Conservation (phyloP, 2,888 invertebrate species). For the Ischnura elegans region DNA sequence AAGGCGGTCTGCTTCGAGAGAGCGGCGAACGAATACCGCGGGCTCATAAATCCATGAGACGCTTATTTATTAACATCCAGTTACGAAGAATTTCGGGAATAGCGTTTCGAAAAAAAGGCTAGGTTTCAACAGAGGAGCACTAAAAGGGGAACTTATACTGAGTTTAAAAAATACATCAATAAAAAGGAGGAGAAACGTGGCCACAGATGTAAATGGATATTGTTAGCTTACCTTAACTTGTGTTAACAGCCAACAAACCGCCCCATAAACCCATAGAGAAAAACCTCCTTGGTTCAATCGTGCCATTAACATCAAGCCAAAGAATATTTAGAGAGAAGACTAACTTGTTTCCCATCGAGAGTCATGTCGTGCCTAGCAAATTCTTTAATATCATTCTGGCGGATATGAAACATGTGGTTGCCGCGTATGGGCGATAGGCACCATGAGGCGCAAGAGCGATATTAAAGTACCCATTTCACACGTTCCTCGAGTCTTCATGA, state of each 20-base stretch:
- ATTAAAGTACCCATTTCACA: not conserved
- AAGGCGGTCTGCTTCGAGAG: not conserved
- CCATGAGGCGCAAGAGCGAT: not conserved
- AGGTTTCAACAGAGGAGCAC: not conserved
- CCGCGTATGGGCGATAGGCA: not conserved
- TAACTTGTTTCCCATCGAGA: no score
- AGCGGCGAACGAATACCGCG: not conserved
- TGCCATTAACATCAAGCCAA: no score
- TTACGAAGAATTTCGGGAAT: not conserved
- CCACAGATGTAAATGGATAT: not conserved
- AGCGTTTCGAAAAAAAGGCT: not conserved
- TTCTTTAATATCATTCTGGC: no score
- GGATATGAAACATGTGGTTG: not conserved
- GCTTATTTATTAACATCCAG: not conserved
- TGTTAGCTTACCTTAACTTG: not conserved
- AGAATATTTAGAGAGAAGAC: no score
- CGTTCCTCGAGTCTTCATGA: not conserved
- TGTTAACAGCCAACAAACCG: no score
- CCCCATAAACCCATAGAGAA: no score
- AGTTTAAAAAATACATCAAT: not conserved
- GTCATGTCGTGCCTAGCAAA: no score
- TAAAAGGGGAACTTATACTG: not conserved
- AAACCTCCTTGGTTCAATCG: no score
- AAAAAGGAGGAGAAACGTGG: not conserved
- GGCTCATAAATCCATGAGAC: not conserved